Base-by-base conservation (phyloP, 2,113 vertebrate genomes). In the Haemorhous mexicanus region DNA sequence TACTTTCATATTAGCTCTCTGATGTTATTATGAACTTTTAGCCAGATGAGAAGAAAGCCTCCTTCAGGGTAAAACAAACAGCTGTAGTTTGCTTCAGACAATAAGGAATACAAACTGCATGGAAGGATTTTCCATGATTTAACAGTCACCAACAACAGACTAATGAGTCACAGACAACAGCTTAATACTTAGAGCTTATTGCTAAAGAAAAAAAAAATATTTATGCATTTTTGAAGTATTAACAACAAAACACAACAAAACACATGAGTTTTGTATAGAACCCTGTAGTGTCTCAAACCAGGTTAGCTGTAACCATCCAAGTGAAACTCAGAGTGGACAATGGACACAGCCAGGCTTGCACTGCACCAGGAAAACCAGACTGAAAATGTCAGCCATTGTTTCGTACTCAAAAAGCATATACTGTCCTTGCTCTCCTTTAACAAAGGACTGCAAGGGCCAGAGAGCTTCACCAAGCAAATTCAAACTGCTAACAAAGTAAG, bases 11-110 rank as follows among this genome's bases (percentile, higher is more conserved):
- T 37, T 74, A 63, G 35, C 47, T 55, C 43, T 86, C 46, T 77
- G 43, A 67, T 83, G 63, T 37, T 68, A 76, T 24, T 30, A 77
- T 47, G 26, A 94, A 46, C 75, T 96, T 88, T 33, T 11, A 93
- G 63, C 56, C 76, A 92, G 44, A 43, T 82, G 73, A 93, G 56
- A 95, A 75, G 77, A 93, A 91, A 94, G 61, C 30, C 56, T 81
- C 84, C 91, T 77, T 87, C 76, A 64, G 89, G 86, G 76, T 87
- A 92, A 91, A 69, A 84, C 72, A 92, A 95, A 78, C 79, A 83
- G 75, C 55, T 23, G 14, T n/a, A 67, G 17, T 56, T 87, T 81
- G 24, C 37, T 78, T 93, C 76, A 93, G 83, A 95, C 78, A 93
- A 79, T 87, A 69, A 91, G 26, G 62, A 93, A 82, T 53, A 81